These are phyloP conservation scores for Yoshiicerus persimilis DNA, from an alignment of 1,140 invertebrate species.

Conservation along the genomic window DNA sequence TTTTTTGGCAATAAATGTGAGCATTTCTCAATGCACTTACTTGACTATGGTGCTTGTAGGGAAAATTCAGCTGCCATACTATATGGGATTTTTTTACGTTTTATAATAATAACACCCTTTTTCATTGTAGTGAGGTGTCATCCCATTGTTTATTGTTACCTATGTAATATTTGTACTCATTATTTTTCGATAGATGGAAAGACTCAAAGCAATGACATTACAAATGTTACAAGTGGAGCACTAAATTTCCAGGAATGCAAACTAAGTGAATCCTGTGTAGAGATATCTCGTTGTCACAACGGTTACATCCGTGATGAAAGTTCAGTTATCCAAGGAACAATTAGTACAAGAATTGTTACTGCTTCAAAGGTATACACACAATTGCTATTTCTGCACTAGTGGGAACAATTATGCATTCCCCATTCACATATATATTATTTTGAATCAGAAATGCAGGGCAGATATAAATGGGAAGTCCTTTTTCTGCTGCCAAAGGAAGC, in stretches of 20 bases:
- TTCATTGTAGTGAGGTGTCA: too few relatives aligned
- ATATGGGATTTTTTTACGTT: too few relatives aligned
- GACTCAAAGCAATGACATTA: neutral
- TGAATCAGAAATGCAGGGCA: neutral
- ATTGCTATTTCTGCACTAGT: too few relatives aligned
- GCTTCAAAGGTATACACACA: neutral
- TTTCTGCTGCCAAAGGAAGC: neutral
- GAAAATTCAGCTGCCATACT: too few relatives aligned
- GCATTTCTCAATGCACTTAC: too few relatives aligned
- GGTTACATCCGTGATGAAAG: neutral
- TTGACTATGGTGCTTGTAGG: too few relatives aligned
- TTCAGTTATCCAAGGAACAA: neutral
- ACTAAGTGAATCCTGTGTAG: neutral
- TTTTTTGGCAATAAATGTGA: too few relatives aligned
- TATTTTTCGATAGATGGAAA: neutral
- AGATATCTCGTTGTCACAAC: neutral
- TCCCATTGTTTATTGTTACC: too few relatives aligned
- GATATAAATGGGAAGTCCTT: neutral
- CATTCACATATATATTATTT: neutral
- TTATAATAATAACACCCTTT: too few relatives aligned
- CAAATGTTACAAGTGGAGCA: neutral
- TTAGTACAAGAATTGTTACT: neutral
- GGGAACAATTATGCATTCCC: too few relatives aligned
- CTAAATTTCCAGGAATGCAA: neutral
- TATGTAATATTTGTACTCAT: neutral